phyloP scores from a whole-genome alignment of 2,888 invertebrate genomes.

The Lasioglossum villosulum region DNA sequence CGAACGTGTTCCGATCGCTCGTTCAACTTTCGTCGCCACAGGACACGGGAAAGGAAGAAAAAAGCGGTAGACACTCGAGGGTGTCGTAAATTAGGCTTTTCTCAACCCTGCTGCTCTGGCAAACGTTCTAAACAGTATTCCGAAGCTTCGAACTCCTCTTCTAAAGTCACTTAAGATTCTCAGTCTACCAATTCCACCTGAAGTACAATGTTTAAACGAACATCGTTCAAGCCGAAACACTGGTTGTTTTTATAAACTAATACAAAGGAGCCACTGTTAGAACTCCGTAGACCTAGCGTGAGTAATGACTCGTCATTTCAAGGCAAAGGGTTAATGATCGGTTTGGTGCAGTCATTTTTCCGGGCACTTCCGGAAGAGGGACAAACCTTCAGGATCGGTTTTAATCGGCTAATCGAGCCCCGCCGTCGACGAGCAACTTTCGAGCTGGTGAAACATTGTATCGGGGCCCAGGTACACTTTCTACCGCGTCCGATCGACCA shows the following conservation, averaged over 20 bases:
- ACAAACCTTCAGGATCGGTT: constrained; percentile 19
- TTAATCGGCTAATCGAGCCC: constrained; percentile 26
- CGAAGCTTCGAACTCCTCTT: neutral
- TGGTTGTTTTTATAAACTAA: no score
- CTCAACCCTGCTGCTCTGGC: neutral
- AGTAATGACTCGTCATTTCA: no score
- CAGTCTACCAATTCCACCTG: neutral
- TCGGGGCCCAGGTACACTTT: constrained; percentile 49
- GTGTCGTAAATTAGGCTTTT: constrained; percentile 1
- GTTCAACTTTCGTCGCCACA: neutral
- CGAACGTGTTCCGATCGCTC: constrained; percentile 3
- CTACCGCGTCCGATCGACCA: constrained; percentile 60
- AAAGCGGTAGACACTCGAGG: neutral
- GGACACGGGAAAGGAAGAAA: neutral
- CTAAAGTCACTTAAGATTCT: neutral
- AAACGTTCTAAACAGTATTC: neutral
- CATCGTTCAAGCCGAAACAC: no score
- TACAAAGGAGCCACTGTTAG: no score
- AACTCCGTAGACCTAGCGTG: no score
- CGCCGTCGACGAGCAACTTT: neutral
- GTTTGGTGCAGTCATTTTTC: neutral
- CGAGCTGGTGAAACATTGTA: constrained; percentile 45
- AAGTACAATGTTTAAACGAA: no score
- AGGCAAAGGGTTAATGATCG: no score
- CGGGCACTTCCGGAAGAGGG: constrained; percentile 10